Conservation (phyloP, 1,140 invertebrate species). For the Sycophila sp. region DNA sequence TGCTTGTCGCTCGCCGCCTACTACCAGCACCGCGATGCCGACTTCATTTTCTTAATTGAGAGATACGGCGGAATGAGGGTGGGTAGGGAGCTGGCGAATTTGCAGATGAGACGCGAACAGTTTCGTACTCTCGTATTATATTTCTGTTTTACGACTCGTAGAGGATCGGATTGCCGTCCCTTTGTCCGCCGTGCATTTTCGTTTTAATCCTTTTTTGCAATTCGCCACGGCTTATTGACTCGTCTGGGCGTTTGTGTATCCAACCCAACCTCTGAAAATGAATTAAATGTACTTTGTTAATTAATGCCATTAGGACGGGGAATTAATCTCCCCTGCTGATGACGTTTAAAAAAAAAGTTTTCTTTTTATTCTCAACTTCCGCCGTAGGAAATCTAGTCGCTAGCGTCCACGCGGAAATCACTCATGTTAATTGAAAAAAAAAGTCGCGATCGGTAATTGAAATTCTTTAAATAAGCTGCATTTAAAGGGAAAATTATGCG, state of each 20-base stretch:
- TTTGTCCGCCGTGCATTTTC: neutral
- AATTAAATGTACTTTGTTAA: neutral
- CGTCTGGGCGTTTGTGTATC: neutral
- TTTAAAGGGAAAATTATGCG: no score
- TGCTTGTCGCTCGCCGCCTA: constrained; percentile 31
- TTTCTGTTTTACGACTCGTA: neutral
- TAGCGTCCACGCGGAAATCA: no score
- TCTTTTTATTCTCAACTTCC: no score
- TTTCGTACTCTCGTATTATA: neutral
- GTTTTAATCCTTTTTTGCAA: neutral
- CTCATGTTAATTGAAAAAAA: no score
- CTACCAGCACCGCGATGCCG: constrained; percentile 2
- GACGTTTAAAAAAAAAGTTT: no score
- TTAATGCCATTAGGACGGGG: neutral
- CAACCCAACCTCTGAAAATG: neutral
- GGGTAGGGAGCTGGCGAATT: neutral
- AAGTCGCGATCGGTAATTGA: neutral
- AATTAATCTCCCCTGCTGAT: no score
- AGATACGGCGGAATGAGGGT: constrained; percentile 42
- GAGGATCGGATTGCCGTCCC: neutral
- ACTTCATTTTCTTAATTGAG: constrained; percentile 56
- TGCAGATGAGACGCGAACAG: constrained; percentile 11
- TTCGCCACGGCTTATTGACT: neutral
- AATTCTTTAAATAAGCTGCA: no score
- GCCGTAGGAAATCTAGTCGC: no score